phyloP scores from a whole-genome alignment of 2,797 vertebrate species.

The Ibycter americanus region DNA sequence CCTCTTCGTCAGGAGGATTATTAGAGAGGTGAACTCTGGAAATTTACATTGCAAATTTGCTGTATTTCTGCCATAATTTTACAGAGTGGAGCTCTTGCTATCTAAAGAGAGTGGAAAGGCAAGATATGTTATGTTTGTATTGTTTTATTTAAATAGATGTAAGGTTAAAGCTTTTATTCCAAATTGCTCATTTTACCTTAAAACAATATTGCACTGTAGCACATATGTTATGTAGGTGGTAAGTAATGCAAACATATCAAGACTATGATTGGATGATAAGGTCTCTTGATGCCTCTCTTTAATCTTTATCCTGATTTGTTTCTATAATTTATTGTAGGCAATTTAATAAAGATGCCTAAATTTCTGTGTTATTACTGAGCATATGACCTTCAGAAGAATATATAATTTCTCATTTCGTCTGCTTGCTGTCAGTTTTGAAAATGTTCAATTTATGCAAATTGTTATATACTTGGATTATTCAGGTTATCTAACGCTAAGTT shows the following conservation, averaged over 20 bases:
- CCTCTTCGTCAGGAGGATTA: not conserved
- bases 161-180: slow-evolving; percentile 1
- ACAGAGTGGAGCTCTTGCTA: not conserved
- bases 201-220: not conserved
- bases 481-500: not conserved
- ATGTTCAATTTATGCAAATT: not conserved
- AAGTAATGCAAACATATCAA: not conserved
- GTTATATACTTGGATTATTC: not conserved
- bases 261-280: not conserved
- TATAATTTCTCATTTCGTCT: not conserved
- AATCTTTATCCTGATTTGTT: not conserved
- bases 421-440: not conserved
- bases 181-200: not conserved
- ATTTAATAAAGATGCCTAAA: not conserved
- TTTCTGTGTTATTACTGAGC: not conserved
- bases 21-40: not conserved
- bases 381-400: not conserved
- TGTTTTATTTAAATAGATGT: not conserved
- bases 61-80: not conserved
- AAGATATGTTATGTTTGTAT: not conserved
- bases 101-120: not conserved
- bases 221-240: not conserved
- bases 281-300: not conserved
- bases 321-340: not conserved
- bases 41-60: not conserved